Base-by-base conservation (phyloP, 2,888 invertebrate genomes). In the Drosophila yooni region DNA sequence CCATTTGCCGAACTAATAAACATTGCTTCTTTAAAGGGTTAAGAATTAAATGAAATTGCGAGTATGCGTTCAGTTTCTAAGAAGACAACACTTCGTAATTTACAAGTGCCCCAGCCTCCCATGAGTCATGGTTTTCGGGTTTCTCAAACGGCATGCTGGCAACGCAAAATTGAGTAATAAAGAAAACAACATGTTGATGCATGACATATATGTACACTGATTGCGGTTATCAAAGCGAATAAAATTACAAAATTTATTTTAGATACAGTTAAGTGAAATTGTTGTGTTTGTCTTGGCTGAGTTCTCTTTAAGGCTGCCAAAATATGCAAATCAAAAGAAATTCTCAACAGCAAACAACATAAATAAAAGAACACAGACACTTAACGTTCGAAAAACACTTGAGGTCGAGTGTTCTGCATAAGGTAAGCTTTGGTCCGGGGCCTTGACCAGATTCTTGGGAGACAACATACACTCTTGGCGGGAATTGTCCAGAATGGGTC, bases 261-360 rank as follows among this genome's bases (percentile, higher is more conserved):
- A 87, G 78, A 82, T 81, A 84, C 87, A 84, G 84, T 87, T 87
- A 87, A 88, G 84, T 88, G n/a, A 86, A 83, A 88, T 76, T 87
- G 73, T 72, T 64, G 70, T 88, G 87, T 86, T 83, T 81, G 61
- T 21, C 51, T 80, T 61, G 40, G 31, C 50, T 63, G 72, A 63
- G 76, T 65, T 69, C 80, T 76, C 77, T 76, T 78, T 74, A 64
- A 46, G 52, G n/a, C 67, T 40, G 40, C 31, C 54, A 52, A 66
- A 65, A 75, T 72, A 72, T 63, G 57, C 68, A 66, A 72, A 46
- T 57, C 66, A 63, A 60, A 59, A 34, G 52, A 74, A 58, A 65
- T 67, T 46, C 63, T 34, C 40, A 57, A 43, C 31, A 60, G 58
- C 15, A 15, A 15, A 46, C 46, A 46, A 2, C 15, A 15, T 8